phyloP scores from a whole-genome alignment of 2,113 vertebrate species.

The Rhynchomys soricoides region DNA sequence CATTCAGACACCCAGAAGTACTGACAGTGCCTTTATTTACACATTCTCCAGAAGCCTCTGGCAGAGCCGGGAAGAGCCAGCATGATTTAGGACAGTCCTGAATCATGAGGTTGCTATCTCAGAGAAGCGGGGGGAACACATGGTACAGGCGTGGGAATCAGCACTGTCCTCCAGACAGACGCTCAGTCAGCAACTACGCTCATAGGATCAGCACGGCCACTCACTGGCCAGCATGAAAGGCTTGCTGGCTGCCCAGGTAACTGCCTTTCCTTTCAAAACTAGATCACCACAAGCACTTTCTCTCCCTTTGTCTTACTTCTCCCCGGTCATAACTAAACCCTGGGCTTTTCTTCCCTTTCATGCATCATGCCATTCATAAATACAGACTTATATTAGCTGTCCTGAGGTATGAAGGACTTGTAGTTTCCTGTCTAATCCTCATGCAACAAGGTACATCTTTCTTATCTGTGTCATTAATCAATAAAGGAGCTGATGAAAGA shows the following conservation, averaged over 20 bases:
- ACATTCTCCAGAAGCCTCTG: constrained; percentile 62
- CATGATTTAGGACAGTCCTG: constrained; percentile 65
- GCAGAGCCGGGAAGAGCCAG: constrained; percentile 48
- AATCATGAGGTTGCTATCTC: constrained; percentile 54
- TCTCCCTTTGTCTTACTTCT: background rate
- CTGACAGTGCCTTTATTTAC: constrained; percentile 19
- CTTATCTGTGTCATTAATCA: constrained; percentile 74
- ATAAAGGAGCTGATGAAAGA: constrained; percentile 64
- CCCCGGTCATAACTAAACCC: background rate
- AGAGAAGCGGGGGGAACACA: background rate
- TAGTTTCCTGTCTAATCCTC: constrained; percentile 52
- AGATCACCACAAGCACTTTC: background rate
- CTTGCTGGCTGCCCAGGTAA: background rate
- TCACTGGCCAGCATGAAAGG: background rate
- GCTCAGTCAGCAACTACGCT: background rate
- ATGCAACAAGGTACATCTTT: constrained; percentile 56
- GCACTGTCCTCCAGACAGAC: constrained; percentile 35
- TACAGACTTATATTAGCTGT: constrained; percentile 34
- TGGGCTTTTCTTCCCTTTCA: constrained; percentile 60
- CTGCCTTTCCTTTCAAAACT: background rate
- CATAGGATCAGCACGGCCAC: constrained; percentile 23
- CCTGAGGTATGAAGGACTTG: constrained; percentile 10
- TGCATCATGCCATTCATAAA: constrained; percentile 45
- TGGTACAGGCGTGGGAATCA: constrained; percentile 3
- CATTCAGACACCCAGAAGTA: constrained; percentile 26